These are phyloP conservation scores for Hiodon tergisus DNA, from an alignment of 2,113 vertebrate species.

Conservation along the genomic window DNA sequence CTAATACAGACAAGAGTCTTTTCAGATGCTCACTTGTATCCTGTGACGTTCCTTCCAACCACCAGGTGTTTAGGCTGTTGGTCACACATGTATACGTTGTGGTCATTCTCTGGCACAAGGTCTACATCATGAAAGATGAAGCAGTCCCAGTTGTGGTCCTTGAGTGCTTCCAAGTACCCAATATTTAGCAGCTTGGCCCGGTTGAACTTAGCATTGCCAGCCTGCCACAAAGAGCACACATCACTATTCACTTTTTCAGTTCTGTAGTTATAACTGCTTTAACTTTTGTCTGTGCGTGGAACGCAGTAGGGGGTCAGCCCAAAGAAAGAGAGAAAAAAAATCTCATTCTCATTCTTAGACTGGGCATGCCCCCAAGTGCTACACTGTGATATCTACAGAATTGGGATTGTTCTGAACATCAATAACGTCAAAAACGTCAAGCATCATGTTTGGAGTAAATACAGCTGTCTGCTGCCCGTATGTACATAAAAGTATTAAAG, in stretches of 20 bases:
- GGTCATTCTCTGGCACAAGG: slow-evolving; percentile 90
- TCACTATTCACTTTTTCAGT: neutral
- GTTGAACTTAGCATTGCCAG: slow-evolving; percentile 82
- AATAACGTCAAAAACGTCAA: too few species aligned
- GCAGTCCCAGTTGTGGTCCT: slow-evolving; percentile 85
- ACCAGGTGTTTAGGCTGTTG: slow-evolving; percentile 88
- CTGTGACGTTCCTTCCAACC: slow-evolving; percentile 89
- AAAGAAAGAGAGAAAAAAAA: too few species aligned
- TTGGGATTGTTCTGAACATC: too few species aligned
- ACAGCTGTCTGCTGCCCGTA: too few species aligned
- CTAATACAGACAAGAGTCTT: neutral
- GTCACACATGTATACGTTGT: slow-evolving; percentile 82
- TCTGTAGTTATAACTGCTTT: too few species aligned
- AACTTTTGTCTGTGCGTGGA: too few species aligned
- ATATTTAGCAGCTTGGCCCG: slow-evolving; percentile 91
- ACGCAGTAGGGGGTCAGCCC: too few species aligned
- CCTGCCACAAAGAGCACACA: slow-evolving; percentile 53
- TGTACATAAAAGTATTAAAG: too few species aligned
- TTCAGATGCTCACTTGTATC: slow-evolving; percentile 77
- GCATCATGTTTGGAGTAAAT: too few species aligned
- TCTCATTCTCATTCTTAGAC: too few species aligned
- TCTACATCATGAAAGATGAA: slow-evolving; percentile 97
- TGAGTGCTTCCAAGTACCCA: slow-evolving; percentile 88
- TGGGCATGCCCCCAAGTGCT: too few species aligned
- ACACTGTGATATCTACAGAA: too few species aligned